Evolutionary conservation across 1,140 invertebrate genomes (phyloP).

Genomic region (Drosophila tsacasi): DNA sequence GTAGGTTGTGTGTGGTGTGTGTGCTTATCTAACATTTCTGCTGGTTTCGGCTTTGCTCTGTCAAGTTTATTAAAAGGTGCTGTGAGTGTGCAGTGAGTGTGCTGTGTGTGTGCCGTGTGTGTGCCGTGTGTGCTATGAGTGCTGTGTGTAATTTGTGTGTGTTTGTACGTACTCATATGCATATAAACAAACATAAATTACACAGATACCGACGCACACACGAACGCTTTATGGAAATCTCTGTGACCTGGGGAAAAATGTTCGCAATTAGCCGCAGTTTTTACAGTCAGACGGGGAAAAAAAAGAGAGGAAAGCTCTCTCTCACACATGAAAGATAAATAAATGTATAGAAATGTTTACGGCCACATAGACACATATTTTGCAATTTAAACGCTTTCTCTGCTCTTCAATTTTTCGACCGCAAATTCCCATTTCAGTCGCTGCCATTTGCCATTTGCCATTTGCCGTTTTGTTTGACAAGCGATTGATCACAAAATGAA

Average conservation of each 20-base stretch:
- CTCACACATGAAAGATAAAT: slow-evolving; percentile 42
- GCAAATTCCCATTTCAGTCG: slow-evolving; percentile 72
- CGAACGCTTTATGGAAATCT: slow-evolving; percentile 66
- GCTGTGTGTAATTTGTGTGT: slow-evolving; percentile 47
- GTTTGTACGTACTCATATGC: slow-evolving; percentile 73
- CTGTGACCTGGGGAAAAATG: slow-evolving; percentile 57
- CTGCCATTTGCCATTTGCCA: slow-evolving; percentile 48
- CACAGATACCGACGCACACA: slow-evolving; percentile 23
- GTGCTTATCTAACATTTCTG: slow-evolving; percentile 53
- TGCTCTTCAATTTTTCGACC: slow-evolving; percentile 56
- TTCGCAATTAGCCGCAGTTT: slow-evolving; percentile 73
- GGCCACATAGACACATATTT: slow-evolving; percentile 16
- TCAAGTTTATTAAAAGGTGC: slow-evolving; percentile 68
- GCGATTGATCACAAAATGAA: slow-evolving; percentile 74
- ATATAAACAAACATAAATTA: slow-evolving; percentile 81
- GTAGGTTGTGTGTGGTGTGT: not conserved
- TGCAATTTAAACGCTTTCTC: slow-evolving; percentile 41
- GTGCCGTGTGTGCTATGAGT: slow-evolving; percentile 9
- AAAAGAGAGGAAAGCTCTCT: not conserved
- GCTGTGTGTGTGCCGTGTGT: slow-evolving; percentile 1
- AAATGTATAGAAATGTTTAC: slow-evolving; percentile 36
- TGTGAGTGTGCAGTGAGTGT: slow-evolving; percentile 8
- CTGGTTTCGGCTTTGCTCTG: slow-evolving; percentile 45
- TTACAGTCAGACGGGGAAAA: slow-evolving; percentile 32
- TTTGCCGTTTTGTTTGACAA: slow-evolving; percentile 59